Evolutionary conservation across 37 sponge, comb jelly and placozoan genomes (phyloP).

Genomic region (Halichondria panicea): DNA sequence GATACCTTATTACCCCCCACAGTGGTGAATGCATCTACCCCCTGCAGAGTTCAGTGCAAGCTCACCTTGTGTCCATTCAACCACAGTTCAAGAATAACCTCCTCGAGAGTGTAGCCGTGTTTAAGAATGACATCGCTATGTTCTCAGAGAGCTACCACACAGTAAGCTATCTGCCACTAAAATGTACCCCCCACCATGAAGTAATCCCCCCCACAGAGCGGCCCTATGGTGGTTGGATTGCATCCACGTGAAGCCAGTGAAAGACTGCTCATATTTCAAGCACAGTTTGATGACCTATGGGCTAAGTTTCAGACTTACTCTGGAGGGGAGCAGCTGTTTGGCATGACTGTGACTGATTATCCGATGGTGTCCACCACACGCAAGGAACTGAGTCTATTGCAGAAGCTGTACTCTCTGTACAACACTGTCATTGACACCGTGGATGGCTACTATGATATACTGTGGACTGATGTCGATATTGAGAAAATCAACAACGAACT

Average conservation of each 20-base stretch:
- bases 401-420: constrained; percentile 95
- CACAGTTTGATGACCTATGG: constrained; percentile 92
- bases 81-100: constrained; percentile 79
- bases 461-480: constrained; percentile 95
- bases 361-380: constrained; percentile 70
- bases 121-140: constrained; percentile 50
- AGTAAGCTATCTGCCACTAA: constrained; percentile 35
- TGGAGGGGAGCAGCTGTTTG: constrained; percentile 96
- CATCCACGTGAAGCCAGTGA: constrained; percentile 92
- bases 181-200: constrained; percentile 1
- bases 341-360: constrained; percentile 85
- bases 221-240: constrained; percentile 93
- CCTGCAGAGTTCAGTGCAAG: constrained; percentile 65
- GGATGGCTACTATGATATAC: constrained; percentile 93
- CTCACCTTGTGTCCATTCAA: constrained; percentile 74
- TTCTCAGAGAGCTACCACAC: constrained; percentile 53
- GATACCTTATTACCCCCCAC: too few species aligned
- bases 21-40: too few species aligned
- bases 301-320: constrained; percentile 88
- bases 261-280: constrained; percentile 84
- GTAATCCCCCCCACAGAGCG: constrained; percentile 14
- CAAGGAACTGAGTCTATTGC: constrained; percentile 88
- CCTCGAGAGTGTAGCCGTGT: constrained; percentile 62
- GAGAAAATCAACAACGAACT: constrained; percentile 95
- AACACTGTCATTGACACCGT: constrained; percentile 87